Conservation (phyloP, 30 jellyfish, hydroid and myxozoan species). For the Haliclystus octoradiatus region DNA sequence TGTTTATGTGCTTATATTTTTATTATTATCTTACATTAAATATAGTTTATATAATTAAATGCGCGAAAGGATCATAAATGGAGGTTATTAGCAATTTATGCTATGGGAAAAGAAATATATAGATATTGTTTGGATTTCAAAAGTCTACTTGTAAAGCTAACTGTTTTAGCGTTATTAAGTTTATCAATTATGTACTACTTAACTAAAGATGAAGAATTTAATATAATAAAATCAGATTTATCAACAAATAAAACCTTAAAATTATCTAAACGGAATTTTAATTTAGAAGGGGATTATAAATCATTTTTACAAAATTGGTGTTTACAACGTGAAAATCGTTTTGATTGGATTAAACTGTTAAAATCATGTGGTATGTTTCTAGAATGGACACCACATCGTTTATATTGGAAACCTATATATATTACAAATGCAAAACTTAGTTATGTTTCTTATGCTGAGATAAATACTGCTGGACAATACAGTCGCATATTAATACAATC, state of each 20-base stretch:
- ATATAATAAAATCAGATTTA: too few relatives aligned
- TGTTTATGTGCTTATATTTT: too few relatives aligned
- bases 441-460: slow-evolving; percentile 33
- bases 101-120: neutral
- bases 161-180: neutral
- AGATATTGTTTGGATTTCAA: neutral
- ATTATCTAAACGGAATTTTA: neutral
- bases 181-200: neutral
- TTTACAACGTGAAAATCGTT: slow-evolving; percentile 47
- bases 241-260: neutral
- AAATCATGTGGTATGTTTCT: slow-evolving; percentile 44
- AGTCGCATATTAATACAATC: slow-evolving; percentile 63
- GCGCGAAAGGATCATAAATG: too few relatives aligned
- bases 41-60: too few relatives aligned
- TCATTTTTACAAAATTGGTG: slow-evolving; percentile 50
- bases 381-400: slow-evolving; percentile 52
- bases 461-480: slow-evolving; percentile 76
- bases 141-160: neutral
- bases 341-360: slow-evolving; percentile 39
- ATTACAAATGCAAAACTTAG: slow-evolving; percentile 50
- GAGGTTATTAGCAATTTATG: too few relatives aligned
- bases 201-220: neutral
- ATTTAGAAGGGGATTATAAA: neutral
- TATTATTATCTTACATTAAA: too few relatives aligned
- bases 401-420: slow-evolving; percentile 27